These are phyloP conservation scores for Trichonephila inaurata DNA, from an alignment of 1,140 invertebrate genomes.

Conservation along the genomic window DNA sequence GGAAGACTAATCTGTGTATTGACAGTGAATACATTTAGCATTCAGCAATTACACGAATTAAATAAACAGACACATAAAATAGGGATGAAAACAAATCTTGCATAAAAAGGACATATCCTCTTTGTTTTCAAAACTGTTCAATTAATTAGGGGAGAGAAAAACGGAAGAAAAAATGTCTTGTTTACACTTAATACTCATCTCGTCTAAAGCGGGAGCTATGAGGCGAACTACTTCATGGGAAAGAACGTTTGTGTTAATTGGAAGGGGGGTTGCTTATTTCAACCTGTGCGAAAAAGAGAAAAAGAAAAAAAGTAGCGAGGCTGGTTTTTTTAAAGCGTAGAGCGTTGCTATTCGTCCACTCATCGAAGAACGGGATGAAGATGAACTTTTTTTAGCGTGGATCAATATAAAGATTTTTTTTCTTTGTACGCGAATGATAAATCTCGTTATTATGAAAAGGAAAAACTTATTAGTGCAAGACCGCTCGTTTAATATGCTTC, in stretches of 20 bases:
- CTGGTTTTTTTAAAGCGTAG: neutral
- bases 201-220: slow-evolving; percentile 6
- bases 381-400: neutral
- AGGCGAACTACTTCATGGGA: neutral
- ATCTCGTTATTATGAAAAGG: too few species aligned
- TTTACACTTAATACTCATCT: slow-evolving; percentile 40
- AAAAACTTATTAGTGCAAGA: too few species aligned
- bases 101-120: neutral
- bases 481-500: too few species aligned
- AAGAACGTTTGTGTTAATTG: slow-evolving; percentile 24
- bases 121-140: slow-evolving; percentile 64
- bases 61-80: slow-evolving; percentile 66
- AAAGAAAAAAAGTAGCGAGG: neutral
- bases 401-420: neutral
- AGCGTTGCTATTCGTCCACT: neutral
- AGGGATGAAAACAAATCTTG: slow-evolving; percentile 56
- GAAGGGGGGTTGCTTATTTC: neutral
- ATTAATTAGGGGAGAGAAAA: slow-evolving; percentile 48
- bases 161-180: neutral
- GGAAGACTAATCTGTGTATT: slow-evolving; percentile 56
- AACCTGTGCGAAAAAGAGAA: neutral
- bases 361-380: neutral
- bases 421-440: neutral
- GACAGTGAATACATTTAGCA: slow-evolving; percentile 53
- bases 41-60: slow-evolving; percentile 62